phyloP scores from a whole-genome alignment of 2,888 invertebrate genomes.

The Allolobophora icterica region DNA sequence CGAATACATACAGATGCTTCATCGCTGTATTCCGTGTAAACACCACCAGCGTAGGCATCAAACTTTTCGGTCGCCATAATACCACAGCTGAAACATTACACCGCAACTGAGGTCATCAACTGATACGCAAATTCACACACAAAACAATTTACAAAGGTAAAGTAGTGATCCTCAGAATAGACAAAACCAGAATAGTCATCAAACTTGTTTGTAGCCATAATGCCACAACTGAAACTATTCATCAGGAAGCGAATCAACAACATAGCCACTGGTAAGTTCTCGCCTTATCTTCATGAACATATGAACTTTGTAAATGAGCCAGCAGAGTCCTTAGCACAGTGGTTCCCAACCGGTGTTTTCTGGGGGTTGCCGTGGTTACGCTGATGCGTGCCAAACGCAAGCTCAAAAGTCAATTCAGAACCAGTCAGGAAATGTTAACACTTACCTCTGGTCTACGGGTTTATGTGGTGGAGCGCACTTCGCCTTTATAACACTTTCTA shows the following conservation, averaged over 20 bases:
- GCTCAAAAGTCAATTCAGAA: too few relatives aligned
- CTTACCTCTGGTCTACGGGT: too few relatives aligned
- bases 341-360: too few relatives aligned
- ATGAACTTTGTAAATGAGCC: too few relatives aligned
- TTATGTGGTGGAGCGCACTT: too few relatives aligned
- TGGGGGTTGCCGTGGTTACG: too few relatives aligned
- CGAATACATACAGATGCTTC: not conserved
- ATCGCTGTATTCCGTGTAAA: conserved; percentile 31
- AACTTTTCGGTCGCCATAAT: conserved; percentile 61
- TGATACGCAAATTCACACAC: conserved; percentile 19
- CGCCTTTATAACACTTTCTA: too few relatives aligned
- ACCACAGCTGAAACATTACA: conserved; percentile 54
- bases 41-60: conserved; percentile 51
- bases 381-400: too few relatives aligned
- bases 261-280: not conserved
- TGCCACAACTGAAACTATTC: conserved; percentile 42
- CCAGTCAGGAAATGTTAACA: too few relatives aligned
- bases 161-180: conserved; percentile 43
- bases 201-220: conserved; percentile 46
- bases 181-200: conserved; percentile 45
- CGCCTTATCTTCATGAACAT: too few relatives aligned
- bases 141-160: conserved; percentile 38
- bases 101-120: not conserved
- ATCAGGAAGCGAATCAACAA: not conserved
- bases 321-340: too few relatives aligned